phyloP scores from a whole-genome alignment of 92 coral and sea anemone species.

The Paragorgia papillata region DNA sequence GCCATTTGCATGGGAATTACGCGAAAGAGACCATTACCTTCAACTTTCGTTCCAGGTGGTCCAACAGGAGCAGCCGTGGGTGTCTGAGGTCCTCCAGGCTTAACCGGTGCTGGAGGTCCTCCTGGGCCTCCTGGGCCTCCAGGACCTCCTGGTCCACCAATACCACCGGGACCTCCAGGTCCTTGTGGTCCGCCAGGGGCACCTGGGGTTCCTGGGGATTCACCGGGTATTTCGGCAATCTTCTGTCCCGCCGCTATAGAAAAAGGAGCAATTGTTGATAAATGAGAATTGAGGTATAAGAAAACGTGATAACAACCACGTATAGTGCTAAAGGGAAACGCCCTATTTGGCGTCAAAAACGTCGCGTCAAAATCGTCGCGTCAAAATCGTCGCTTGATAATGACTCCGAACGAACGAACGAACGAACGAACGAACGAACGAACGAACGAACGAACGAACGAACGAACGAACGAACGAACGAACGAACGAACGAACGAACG shows the following conservation, averaged over 20 bases:
- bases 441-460: too few species aligned
- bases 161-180: conserved; percentile 36
- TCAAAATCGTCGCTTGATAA: too few species aligned
- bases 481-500: too few species aligned
- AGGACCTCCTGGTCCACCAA: conserved; percentile 34
- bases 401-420: too few species aligned
- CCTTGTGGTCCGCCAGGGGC: conserved; percentile 25
- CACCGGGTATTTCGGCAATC: conserved; percentile 26
- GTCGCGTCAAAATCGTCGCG: too few species aligned
- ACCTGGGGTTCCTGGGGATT: conserved; percentile 30
- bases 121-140: conserved; percentile 43
- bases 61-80: conserved; percentile 26
- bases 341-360: too few species aligned
- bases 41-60: conserved; percentile 43
- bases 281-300: conserved; percentile 69
- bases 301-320: too few species aligned
- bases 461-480: too few species aligned
- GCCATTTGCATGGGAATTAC: too few species aligned
- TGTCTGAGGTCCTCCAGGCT: conserved; percentile 10
- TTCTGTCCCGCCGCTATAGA: conserved; percentile 32
- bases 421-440: too few species aligned
- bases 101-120: not conserved
- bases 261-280: too few species aligned
- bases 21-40: conserved; percentile 19
- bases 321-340: too few species aligned